Conservation (phyloP, 1,140 invertebrate genomes). For the Tenebrio molitor region DNA sequence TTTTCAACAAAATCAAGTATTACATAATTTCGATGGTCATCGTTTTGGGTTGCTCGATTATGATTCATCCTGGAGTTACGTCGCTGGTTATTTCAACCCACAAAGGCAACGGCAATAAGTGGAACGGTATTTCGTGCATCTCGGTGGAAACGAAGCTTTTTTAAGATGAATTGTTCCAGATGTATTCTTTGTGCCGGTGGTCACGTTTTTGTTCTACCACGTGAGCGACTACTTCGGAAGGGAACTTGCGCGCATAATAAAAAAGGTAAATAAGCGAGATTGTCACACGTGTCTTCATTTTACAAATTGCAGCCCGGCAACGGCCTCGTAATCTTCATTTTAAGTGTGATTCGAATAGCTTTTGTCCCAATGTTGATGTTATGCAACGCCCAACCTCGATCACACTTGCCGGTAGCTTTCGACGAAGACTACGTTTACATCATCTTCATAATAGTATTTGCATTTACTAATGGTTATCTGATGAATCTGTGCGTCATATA, state of each 20-base stretch:
- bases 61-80: slow-evolving; percentile 53
- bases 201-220: slow-evolving; percentile 51
- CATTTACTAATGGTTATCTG: slow-evolving; percentile 51
- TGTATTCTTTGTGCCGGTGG: slow-evolving; percentile 54
- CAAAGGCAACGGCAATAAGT: slow-evolving; percentile 35
- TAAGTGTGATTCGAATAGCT: slow-evolving; percentile 43
- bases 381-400: slow-evolving; percentile 55
- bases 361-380: slow-evolving; percentile 54
- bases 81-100: slow-evolving; percentile 48
- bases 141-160: not conserved
- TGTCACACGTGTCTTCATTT: not conserved
- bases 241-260: slow-evolving; percentile 46
- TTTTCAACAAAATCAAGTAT: slow-evolving; percentile 31
- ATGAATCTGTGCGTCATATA: slow-evolving; percentile 49
- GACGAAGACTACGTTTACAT: slow-evolving; percentile 45
- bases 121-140: slow-evolving; percentile 47
- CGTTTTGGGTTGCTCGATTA: slow-evolving; percentile 50
- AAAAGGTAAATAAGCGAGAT: slow-evolving; percentile 46
- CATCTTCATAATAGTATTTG: slow-evolving; percentile 48
- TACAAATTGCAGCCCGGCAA: slow-evolving; percentile 47
- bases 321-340: slow-evolving; percentile 38
- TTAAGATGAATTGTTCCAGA: slow-evolving; percentile 47
- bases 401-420: slow-evolving; percentile 52
- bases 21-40: slow-evolving; percentile 46
- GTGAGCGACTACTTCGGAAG: slow-evolving; percentile 50